phyloP scores from a whole-genome alignment of 2,113 vertebrate species.

The Notothenia coriiceps region DNA sequence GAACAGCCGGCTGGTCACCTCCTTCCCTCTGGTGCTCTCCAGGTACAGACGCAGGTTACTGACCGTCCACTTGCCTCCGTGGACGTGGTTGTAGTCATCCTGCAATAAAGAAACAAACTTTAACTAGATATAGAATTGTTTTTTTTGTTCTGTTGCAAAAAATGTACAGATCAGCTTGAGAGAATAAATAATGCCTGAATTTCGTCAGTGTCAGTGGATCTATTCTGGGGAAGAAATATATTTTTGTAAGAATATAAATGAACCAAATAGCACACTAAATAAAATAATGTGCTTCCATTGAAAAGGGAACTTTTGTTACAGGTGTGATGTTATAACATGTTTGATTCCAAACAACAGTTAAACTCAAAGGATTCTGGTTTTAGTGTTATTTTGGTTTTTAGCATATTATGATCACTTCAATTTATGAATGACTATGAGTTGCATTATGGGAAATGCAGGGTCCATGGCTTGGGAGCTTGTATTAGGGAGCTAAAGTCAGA shows the following conservation, averaged over 20 bases:
- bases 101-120: conserved; percentile 70
- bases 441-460: not conserved
- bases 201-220: not conserved
- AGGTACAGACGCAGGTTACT: conserved; percentile 95
- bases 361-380: not conserved
- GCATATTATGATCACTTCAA: not conserved
- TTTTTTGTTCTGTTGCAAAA: not conserved
- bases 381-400: not conserved
- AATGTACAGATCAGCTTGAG: not conserved
- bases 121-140: not conserved
- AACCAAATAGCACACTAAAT: not conserved
- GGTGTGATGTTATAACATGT: too few species aligned
- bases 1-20: conserved; percentile 94
- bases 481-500: not conserved
- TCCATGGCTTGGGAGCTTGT: not conserved
- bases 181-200: not conserved
- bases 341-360: too few species aligned
- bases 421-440: not conserved
- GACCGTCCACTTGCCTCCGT: conserved; percentile 98
- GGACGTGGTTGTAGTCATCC: conserved; percentile 99
- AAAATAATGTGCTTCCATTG: not conserved
- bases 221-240: not conserved
- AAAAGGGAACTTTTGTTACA: not conserved
- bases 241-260: not conserved
- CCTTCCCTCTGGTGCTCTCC: conserved; percentile 95